Conservation (phyloP, 1,140 invertebrate species). For the Sarcophaga peregrina region DNA sequence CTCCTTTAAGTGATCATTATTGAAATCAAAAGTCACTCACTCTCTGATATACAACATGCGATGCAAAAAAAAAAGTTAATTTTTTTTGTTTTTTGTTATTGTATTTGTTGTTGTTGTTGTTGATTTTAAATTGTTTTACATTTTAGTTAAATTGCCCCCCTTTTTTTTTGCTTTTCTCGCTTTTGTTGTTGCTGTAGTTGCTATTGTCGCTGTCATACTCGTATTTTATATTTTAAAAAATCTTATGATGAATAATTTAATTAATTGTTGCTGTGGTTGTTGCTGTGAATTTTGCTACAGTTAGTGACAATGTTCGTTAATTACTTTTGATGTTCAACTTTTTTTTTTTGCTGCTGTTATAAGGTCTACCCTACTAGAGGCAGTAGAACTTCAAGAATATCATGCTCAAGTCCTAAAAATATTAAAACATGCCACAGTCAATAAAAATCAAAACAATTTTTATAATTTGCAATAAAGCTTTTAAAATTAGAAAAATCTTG, state of each 20-base stretch:
- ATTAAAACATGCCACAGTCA: no score
- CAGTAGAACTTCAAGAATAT: no score
- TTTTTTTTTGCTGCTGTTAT: not conserved
- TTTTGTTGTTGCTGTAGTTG: not conserved
- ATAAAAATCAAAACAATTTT: no score
- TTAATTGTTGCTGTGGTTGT: not conserved
- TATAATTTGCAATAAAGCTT: no score
- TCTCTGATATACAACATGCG: not conserved
- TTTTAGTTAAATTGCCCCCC: no score
- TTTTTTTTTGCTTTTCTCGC: not conserved
- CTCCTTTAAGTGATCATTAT: slow-evolving; percentile 7
- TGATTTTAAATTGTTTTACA: no score
- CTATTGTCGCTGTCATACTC: not conserved
- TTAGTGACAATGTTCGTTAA: slow-evolving; percentile 24
- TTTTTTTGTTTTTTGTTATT: not conserved
- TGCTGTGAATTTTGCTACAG: not conserved
- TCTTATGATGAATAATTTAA: slow-evolving; percentile 14
- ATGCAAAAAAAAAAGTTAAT: not conserved
- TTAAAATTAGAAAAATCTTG: no score
- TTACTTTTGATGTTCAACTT: not conserved
- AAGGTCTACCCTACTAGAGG: no score
- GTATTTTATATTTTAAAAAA: not conserved
- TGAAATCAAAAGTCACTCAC: slow-evolving; percentile 22
- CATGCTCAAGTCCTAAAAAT: no score
- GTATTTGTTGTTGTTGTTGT: not conserved